Conservation (phyloP, 2,888 invertebrate genomes). For the Scelioninae gen. 2 region DNA sequence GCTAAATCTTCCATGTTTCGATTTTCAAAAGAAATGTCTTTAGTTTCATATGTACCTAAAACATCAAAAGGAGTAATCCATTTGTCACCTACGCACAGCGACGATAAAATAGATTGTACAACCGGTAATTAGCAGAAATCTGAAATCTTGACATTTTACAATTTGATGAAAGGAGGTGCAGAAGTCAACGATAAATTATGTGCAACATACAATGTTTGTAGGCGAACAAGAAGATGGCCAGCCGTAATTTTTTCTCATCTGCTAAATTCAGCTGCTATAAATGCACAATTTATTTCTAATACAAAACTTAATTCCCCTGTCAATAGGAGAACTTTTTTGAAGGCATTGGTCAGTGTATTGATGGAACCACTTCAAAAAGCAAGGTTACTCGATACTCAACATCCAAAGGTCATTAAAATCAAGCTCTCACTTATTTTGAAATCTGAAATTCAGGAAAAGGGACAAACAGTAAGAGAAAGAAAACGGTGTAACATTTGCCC, state of each 20-base stretch:
- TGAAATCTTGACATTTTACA: not conserved
- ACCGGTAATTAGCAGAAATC: not conserved
- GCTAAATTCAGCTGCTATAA: constrained; percentile 11
- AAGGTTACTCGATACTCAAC: not conserved
- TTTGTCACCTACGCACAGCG: constrained; percentile 57
- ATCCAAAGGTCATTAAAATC: not conserved
- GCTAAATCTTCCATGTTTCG: constrained; percentile 6
- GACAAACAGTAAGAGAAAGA: constrained; percentile 2
- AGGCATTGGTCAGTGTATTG: not conserved
- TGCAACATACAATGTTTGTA: not conserved
- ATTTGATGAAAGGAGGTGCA: not conserved
- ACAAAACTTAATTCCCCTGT: not conserved
- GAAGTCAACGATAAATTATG: not conserved
- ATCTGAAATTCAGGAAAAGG: not conserved
- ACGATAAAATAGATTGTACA: constrained; percentile 20
- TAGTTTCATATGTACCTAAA: constrained; percentile 65
- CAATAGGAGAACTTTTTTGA: constrained; percentile 9
- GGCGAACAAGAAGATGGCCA: not conserved
- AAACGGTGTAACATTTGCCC: constrained; percentile 9
- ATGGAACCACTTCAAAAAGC: constrained; percentile 11
- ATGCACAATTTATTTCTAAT: constrained; percentile 10
- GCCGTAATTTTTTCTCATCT: constrained; percentile 5
- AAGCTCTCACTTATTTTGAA: constrained; percentile 8
- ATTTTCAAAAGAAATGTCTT: constrained; percentile 24
- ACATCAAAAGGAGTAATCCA: constrained; percentile 62